Evolutionary conservation across 2,113 vertebrate species (phyloP).

Genomic region (Nettapus auritus): DNA sequence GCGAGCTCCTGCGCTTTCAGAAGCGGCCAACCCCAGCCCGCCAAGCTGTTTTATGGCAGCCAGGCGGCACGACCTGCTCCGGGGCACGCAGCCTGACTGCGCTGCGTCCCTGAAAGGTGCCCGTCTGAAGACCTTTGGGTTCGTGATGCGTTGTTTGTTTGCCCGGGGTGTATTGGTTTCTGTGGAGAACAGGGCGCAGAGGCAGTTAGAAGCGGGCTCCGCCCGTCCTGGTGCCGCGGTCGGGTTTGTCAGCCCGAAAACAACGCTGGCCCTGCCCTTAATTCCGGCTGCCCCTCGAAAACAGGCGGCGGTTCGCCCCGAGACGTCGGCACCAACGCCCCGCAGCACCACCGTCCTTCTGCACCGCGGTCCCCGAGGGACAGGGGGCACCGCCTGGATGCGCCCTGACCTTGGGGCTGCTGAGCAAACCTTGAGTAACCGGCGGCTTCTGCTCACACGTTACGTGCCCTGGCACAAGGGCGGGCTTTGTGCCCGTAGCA

Average conservation of each 20-base stretch:
- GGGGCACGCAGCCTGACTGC: fast-evolving
- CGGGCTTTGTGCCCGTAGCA: background rate
- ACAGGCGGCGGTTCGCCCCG: fast-evolving
- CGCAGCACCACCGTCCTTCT: background rate
- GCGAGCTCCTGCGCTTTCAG: background rate
- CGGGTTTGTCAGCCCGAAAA: fast-evolving
- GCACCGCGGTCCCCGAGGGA: too few species aligned
- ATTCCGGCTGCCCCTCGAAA: background rate
- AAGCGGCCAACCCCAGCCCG: background rate
- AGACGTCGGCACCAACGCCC: fast-evolving
- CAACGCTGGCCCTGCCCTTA: background rate
- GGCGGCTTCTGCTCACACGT: fast-evolving
- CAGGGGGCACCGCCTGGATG: background rate
- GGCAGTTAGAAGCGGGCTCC: fast-evolving
- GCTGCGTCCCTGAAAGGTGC: background rate
- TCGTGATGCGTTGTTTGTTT: fast-evolving
- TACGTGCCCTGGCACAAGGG: fast-evolving
- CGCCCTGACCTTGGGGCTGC: background rate
- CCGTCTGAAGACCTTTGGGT: fast-evolving
- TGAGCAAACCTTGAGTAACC: fast-evolving
- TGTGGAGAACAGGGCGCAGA: fast-evolving
- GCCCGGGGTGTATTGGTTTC: background rate
- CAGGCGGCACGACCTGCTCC: background rate
- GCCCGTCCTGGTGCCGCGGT: background rate
- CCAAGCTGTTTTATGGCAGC: background rate